Conservation (phyloP, 2,113 vertebrate genomes). For the Toxotes jaculatrix region DNA sequence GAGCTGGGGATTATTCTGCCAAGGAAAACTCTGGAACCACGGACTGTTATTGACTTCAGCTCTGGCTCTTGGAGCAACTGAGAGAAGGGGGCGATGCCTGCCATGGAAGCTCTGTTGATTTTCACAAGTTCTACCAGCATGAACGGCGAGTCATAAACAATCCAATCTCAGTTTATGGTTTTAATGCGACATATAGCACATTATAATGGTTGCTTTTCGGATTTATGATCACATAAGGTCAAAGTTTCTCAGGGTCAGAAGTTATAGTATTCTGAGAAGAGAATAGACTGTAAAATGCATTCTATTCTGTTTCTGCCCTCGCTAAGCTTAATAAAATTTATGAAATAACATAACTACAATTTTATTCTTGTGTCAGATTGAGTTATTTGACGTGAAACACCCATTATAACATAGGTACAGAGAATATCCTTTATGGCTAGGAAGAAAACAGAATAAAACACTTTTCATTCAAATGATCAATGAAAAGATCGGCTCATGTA, state of each 20-base stretch:
- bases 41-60: constrained; percentile 57
- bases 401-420: background rate
- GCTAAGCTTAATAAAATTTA: background rate
- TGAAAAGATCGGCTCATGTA: constrained; percentile 53
- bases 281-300: background rate
- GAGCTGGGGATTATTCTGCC: constrained; percentile 62
- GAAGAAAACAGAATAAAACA: constrained; percentile 47
- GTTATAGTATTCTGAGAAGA: background rate
- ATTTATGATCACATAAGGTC: constrained; percentile 2
- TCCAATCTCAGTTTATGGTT: constrained; percentile 8
- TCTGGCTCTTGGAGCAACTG: constrained; percentile 46
- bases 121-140: constrained; percentile 40
- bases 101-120: constrained; percentile 37
- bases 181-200: constrained; percentile 10
- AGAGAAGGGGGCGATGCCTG: constrained; percentile 30
- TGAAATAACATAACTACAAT: background rate
- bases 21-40: constrained; percentile 73
- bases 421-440: background rate
- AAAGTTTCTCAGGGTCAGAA: background rate
- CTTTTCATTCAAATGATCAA: constrained; percentile 62
- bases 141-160: constrained; percentile 40
- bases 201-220: background rate
- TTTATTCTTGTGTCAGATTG: background rate
- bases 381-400: background rate
- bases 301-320: background rate